phyloP scores from a whole-genome alignment of 2,888 invertebrate species.

The Microplitis deprimator region DNA sequence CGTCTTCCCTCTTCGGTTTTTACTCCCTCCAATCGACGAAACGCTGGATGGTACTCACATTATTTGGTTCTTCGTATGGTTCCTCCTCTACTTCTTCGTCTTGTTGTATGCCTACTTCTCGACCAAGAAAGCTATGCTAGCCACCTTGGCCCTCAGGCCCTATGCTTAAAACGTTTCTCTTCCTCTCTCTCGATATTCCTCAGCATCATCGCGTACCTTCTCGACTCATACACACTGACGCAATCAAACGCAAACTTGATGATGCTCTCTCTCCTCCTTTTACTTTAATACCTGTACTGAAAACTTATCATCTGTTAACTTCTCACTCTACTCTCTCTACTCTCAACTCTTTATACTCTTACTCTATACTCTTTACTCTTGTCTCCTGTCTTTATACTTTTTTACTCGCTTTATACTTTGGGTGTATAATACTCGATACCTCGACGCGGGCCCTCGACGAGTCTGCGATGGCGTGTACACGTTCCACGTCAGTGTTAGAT shows the following conservation, averaged over 20 bases:
- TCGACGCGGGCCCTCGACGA: conserved; percentile 21
- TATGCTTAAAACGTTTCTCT: conserved; percentile 25
- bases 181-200: conserved; percentile 14
- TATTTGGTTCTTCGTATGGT: conserved; percentile 2
- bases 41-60: conserved; percentile 3
- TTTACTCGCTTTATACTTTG: conserved; percentile 40
- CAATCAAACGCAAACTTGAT: conserved; percentile 19
- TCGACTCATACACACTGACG: conserved; percentile 3
- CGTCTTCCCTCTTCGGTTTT: conserved; percentile 29
- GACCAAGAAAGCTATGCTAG: conserved; percentile 52
- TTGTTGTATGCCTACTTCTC: conserved; percentile 24
- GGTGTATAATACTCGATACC: conserved; percentile 46
- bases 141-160: conserved; percentile 48
- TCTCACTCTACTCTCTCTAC: neutral
- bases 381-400: conserved; percentile 7
- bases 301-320: neutral
- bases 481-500: conserved; percentile 60
- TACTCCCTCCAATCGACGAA: conserved; percentile 31
- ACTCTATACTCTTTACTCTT: conserved; percentile 7
- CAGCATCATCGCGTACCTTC: neutral
- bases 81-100: neutral
- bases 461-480: conserved; percentile 18
- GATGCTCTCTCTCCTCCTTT: conserved; percentile 34
- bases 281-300: neutral
- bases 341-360: conserved; percentile 22